Percentiles rank a stretch among this genome's conserved stretches.
phyloP scores from a whole-genome alignment of 2,797 vertebrate species.

The Crax fasciolata region DNA sequence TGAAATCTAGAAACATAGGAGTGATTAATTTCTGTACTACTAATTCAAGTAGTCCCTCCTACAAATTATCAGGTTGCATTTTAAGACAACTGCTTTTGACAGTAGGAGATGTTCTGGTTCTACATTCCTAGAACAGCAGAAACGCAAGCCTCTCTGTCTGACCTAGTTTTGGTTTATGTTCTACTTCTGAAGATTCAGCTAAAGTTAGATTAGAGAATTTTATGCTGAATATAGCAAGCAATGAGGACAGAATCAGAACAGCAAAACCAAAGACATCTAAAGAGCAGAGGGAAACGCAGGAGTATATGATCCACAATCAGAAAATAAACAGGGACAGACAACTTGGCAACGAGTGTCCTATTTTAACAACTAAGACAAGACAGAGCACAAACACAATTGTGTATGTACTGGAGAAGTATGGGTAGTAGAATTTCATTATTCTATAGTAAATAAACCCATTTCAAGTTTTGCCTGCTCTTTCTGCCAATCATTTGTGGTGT shows the following conservation, averaged over 20 bases:
- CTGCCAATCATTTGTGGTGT: neutral
- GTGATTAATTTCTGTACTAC: neutral
- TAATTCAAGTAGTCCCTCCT: neutral
- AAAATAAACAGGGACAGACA: neutral
- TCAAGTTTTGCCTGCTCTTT: neutral
- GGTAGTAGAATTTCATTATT: neutral
- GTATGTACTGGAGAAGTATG: neutral
- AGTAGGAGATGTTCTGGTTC: neutral
- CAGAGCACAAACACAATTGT: neutral
- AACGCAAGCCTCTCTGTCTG: neutral
- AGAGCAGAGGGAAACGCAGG: neutral
- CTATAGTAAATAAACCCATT: neutral
- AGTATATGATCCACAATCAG: neutral
- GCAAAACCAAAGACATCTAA: neutral
- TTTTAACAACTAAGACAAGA: neutral
- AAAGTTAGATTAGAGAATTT: slow-evolving; percentile 53
- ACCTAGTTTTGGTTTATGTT: neutral
- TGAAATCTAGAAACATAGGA: neutral
- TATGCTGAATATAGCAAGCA: slow-evolving; percentile 31
- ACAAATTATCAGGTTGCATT: neutral
- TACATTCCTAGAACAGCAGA: neutral
- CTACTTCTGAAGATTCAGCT: slow-evolving; percentile 23
- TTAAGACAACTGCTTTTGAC: neutral
- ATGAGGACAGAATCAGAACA: slow-evolving; percentile 51
- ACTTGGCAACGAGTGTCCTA: neutral